A percentile compares a stretch with the other conserved stretches of the same genome.
These are phyloP conservation scores for Ylistrum balloti DNA, from an alignment of 1,140 invertebrate genomes.

Conservation along the genomic window DNA sequence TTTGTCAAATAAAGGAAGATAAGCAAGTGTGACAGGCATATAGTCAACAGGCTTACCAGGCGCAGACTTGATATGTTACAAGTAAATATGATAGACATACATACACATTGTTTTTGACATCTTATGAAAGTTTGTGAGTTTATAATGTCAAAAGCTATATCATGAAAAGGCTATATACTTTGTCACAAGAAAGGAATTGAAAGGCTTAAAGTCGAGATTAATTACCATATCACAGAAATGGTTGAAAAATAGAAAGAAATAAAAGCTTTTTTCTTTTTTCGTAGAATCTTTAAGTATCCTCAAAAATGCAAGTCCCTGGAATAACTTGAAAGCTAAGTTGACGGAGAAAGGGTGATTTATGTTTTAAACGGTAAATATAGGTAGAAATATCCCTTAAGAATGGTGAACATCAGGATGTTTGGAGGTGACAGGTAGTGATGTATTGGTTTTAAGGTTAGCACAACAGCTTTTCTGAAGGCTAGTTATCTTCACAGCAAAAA, in stretches of 20 bases:
- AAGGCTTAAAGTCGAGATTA: not conserved
- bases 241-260: not conserved
- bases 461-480: no score
- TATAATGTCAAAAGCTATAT: not conserved
- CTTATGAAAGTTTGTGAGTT: constrained; percentile 34
- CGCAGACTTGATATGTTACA: not conserved
- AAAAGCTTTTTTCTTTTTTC: constrained; percentile 18
- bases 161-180: not conserved
- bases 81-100: not conserved
- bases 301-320: constrained; percentile 24
- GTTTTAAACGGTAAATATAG: not conserved
- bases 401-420: no score
- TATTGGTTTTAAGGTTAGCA: no score
- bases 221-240: not conserved
- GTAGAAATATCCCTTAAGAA: not conserved
- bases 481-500: no score
- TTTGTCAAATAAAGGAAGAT: not conserved
- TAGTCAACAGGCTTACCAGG: not conserved
- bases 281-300: not conserved
- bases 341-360: not conserved
- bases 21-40: not conserved
- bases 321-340: not conserved
- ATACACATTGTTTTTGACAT: not conserved
- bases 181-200: not conserved
- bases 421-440: no score